A percentile compares a stretch with the other conserved stretches of the same genome.
Evolutionary conservation across 2,888 invertebrate species (phyloP).

Genomic region (Alviniconcha strummeri): DNA sequence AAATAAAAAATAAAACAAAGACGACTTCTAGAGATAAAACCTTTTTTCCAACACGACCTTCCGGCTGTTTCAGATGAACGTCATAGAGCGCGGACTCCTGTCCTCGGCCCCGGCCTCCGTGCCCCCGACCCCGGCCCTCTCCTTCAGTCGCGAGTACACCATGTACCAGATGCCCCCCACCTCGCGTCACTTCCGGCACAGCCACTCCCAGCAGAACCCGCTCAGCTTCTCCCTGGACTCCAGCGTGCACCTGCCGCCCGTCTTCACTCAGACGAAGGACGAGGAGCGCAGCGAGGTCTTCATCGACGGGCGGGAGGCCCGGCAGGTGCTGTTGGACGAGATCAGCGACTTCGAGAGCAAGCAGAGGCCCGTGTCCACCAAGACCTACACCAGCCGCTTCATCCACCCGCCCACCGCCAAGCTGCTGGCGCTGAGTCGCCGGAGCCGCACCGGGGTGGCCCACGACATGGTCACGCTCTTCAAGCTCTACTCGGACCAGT

Average conservation of each 20-base stretch:
- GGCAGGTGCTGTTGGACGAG: slow-evolving; percentile 55
- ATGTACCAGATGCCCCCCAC: slow-evolving; percentile 58
- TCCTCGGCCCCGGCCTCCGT: slow-evolving; percentile 33
- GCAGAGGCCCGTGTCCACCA: slow-evolving; percentile 46
- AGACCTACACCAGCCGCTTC: slow-evolving; percentile 42
- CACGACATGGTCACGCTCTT: slow-evolving; percentile 52
- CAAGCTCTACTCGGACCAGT: slow-evolving; percentile 66
- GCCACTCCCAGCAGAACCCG: slow-evolving; percentile 42
- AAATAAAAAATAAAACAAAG: too few relatives aligned
- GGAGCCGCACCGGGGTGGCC: slow-evolving; percentile 41
- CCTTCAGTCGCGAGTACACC: slow-evolving; percentile 59
- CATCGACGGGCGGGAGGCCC: slow-evolving; percentile 47
- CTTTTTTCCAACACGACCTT: too few relatives aligned
- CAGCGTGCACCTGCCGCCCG: slow-evolving; percentile 42
- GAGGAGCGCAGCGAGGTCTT: slow-evolving; percentile 32
- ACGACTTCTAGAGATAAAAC: too few relatives aligned
- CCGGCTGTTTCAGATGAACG: slow-evolving; percentile 26
- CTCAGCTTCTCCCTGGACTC: slow-evolving; percentile 49
- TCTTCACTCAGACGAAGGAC: neutral
- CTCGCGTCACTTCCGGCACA: slow-evolving; percentile 42
- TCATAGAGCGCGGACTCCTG: slow-evolving; percentile 31
- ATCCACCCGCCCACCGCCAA: slow-evolving; percentile 62
- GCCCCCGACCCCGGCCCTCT: slow-evolving; percentile 36
- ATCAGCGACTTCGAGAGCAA: slow-evolving; percentile 51
- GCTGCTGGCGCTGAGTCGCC: slow-evolving; percentile 52